Conservation (phyloP, 2,888 invertebrate genomes). For the Himalopsyche anomala region DNA sequence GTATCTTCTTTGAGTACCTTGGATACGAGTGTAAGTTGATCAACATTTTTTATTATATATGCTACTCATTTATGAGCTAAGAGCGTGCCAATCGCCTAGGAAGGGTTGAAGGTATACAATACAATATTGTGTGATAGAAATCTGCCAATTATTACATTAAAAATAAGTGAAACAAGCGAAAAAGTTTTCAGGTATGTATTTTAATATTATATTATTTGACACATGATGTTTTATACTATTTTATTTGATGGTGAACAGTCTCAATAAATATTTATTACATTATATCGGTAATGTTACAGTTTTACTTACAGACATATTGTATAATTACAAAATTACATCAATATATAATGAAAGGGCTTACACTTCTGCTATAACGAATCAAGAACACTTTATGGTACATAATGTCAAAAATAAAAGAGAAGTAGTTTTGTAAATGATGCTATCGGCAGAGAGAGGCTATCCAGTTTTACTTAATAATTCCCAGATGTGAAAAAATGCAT, state of each 20-base stretch:
- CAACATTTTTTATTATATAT: no score
- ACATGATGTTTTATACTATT: conserved; percentile 12
- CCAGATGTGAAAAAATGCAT: no score
- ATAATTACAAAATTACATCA: conserved; percentile 31
- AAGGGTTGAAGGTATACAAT: no score
- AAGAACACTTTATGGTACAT: conserved; percentile 24
- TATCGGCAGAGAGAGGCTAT: no score
- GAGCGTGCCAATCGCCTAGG: no score
- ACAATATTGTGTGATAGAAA: no score
- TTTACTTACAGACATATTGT: conserved; percentile 2
- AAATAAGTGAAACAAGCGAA: not conserved
- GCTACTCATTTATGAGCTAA: no score
- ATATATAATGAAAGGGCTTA: not conserved
- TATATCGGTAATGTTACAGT: not conserved
- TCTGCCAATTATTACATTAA: not conserved
- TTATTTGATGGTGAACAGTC: conserved; percentile 42
- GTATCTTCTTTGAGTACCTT: no score
- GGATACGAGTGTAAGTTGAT: no score
- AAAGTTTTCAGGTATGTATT: not conserved
- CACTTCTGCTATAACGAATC: not conserved
- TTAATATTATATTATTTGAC: conserved; percentile 36
- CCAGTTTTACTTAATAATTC: no score
- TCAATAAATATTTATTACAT: conserved; percentile 34
- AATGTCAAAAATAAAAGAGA: no score
- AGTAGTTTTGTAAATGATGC: no score